These are phyloP conservation scores for Saccostrea cuccullata DNA, from an alignment of 1,140 invertebrate genomes.

Conservation along the genomic window DNA sequence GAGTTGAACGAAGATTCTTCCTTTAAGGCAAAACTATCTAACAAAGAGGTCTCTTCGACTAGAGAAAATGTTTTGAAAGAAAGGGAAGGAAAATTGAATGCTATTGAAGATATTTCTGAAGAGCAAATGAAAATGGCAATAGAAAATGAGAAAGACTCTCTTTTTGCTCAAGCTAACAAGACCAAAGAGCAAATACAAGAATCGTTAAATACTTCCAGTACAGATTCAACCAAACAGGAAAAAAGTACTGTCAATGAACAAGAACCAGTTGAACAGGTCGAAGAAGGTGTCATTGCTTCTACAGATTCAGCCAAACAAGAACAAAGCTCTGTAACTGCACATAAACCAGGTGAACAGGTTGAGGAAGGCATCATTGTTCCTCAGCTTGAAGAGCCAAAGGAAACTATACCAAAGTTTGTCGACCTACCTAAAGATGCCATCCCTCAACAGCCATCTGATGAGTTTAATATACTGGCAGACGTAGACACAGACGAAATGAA, in stretches of 20 bases:
- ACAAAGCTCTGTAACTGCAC: not conserved
- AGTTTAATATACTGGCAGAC: constrained; percentile 30
- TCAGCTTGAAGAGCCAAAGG: not conserved
- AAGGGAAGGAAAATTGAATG: not conserved
- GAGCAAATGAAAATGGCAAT: not conserved
- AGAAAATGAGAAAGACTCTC: not conserved
- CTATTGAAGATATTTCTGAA: not conserved
- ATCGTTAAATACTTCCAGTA: not conserved
- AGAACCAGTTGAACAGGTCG: not conserved
- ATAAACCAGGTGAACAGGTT: not conserved
- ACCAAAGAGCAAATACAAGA: not conserved
- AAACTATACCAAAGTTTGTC: not conserved
- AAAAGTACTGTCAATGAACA: not conserved
- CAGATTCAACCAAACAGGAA: not conserved
- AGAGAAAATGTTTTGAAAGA: constrained; percentile 3
- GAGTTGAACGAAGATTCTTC: not conserved
- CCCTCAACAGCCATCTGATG: constrained; percentile 19
- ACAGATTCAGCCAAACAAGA: not conserved
- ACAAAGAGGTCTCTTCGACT: not conserved
- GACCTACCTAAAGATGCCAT: not conserved
- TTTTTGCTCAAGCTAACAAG: not conserved
- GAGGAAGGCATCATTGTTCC: not conserved
- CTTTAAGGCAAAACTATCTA: not conserved
- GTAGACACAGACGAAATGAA: constrained; percentile 39
- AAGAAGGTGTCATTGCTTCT: not conserved